Conservation (phyloP, 2,888 invertebrate genomes). For the Leptopterna dolabrata region DNA sequence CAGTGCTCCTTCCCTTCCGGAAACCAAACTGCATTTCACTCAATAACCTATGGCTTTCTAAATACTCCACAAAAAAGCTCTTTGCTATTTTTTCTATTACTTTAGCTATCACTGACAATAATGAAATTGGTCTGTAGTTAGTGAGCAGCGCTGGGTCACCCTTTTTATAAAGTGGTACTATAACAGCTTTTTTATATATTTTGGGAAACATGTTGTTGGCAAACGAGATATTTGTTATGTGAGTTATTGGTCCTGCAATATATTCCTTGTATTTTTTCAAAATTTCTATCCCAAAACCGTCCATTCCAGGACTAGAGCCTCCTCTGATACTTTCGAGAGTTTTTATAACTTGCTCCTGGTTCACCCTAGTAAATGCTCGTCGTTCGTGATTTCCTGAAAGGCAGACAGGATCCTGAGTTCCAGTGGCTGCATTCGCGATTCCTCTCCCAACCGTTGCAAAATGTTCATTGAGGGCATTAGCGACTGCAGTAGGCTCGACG, state of each 20-base stretch:
- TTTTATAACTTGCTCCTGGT: background rate
- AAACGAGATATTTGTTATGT: background rate
- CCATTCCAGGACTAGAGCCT: background rate
- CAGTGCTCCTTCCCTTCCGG: too few relatives aligned
- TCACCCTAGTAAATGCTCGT: background rate
- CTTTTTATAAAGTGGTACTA: background rate
- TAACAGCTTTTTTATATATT: background rate
- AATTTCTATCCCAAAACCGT: background rate
- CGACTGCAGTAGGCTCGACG: background rate
- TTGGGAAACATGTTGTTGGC: background rate
- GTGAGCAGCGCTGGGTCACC: background rate
- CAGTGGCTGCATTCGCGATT: background rate
- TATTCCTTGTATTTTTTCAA: background rate
- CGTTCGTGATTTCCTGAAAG: background rate
- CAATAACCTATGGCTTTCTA: too few relatives aligned
- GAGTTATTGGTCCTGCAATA: background rate
- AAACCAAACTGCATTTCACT: too few relatives aligned
- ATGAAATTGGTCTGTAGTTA: background rate
- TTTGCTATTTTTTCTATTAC: too few relatives aligned
- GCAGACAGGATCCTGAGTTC: too few relatives aligned
- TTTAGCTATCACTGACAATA: background rate
- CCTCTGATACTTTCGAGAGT: background rate
- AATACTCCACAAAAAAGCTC: too few relatives aligned
- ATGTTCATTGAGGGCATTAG: background rate
- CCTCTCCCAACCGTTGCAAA: background rate